A percentile compares a stretch with the other conserved stretches of the same genome.
Evolutionary conservation across 2,888 invertebrate genomes (phyloP).

Genomic region (Erebia aethiops): DNA sequence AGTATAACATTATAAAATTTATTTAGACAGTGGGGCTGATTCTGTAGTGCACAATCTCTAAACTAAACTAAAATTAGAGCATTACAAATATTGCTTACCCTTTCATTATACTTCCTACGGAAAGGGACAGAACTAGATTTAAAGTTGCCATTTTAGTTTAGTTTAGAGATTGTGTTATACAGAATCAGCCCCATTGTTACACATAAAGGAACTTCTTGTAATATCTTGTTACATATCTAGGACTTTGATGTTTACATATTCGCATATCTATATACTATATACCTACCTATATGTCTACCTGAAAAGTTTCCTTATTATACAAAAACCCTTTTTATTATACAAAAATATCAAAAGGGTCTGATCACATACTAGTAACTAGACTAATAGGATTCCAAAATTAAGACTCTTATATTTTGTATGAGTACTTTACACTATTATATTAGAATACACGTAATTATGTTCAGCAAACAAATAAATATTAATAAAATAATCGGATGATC

Average conservation of each 20-base stretch:
- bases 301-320: conserved; percentile 46
- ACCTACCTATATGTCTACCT: conserved; percentile 41
- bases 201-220: conserved; percentile 21
- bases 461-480: no score
- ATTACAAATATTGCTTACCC: no score
- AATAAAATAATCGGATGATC: no score
- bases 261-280: conserved; percentile 49
- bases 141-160: no score
- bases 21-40: neutral
- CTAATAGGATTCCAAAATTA: neutral
- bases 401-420: neutral
- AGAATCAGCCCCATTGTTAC: no score
- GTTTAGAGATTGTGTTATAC: no score
- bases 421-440: no score
- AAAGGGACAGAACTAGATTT: no score
- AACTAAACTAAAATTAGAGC: no score
- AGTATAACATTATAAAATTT: neutral
- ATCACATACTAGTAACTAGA: conserved; percentile 36
- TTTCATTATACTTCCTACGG: no score
- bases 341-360: conserved; percentile 47
- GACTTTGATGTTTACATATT: conserved; percentile 55
- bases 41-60: no score
- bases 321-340: conserved; percentile 53
- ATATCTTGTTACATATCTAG: conserved; percentile 40
- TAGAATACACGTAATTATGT: no score